phyloP scores from a whole-genome alignment of 2,113 vertebrate species.

The Edolisoma coerulescens region DNA sequence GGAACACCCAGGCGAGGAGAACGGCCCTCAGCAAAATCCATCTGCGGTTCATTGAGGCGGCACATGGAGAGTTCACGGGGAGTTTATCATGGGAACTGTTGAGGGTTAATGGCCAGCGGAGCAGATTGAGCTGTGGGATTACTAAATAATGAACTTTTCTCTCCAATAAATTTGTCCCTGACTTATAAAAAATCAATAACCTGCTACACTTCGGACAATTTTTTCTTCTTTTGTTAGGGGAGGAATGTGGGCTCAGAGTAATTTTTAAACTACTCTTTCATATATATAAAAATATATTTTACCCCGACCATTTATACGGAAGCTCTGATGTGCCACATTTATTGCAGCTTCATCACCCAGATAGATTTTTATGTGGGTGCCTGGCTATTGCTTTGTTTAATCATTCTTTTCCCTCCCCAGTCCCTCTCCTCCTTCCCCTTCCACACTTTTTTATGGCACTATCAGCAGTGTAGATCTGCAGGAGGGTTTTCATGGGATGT shows the following conservation, averaged over 20 bases:
- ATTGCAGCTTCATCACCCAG: slow-evolving; percentile 46
- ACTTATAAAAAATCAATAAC: slow-evolving; percentile 60
- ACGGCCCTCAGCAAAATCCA: neutral
- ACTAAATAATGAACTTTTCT: slow-evolving; percentile 65
- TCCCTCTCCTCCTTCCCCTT: neutral
- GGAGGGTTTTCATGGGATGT: neutral
- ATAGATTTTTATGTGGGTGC: slow-evolving; percentile 49
- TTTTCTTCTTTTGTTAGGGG: neutral
- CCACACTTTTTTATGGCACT: neutral
- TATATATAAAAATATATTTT: slow-evolving; percentile 3
- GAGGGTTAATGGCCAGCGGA: slow-evolving; percentile 56
- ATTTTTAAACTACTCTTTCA: slow-evolving; percentile 27
- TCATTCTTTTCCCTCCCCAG: slow-evolving; percentile 1
- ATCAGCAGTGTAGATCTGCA: neutral
- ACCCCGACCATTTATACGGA: neutral
- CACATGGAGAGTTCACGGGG: slow-evolving; percentile 11
- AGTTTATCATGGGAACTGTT: slow-evolving; percentile 35
- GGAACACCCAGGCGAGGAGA: neutral
- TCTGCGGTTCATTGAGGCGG: slow-evolving; percentile 44
- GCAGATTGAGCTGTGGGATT: slow-evolving; percentile 54
- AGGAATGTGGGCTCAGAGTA: neutral
- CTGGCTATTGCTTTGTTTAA: slow-evolving; percentile 54
- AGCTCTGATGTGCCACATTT: slow-evolving; percentile 40
- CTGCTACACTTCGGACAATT: neutral
- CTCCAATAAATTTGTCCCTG: slow-evolving; percentile 53